Base-by-base conservation (phyloP, 1,140 invertebrate species). In the Drosophila mojavensis region DNA sequence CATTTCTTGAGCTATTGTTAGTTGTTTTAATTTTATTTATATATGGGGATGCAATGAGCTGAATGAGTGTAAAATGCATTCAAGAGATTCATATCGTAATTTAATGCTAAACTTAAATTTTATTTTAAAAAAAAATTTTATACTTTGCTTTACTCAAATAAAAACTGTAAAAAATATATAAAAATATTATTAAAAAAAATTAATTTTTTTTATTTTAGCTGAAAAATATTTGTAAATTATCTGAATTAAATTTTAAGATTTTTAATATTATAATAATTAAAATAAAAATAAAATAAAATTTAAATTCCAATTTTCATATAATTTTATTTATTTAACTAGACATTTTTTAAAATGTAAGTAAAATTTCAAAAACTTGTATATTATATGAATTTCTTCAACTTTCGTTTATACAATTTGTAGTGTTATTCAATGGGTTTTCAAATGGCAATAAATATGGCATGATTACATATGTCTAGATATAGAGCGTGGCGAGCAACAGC, bases 401-500 rank as follows among this genome's bases (percentile, higher is more conserved):
- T 20, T 20, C 13, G 43, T 13, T 61, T 53, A n/a, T 11, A 7
- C 51, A 64, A 59, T 75, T 79, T 79, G 79, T 75, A 51, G 68
- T 75, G 75, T 65, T 79, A 73, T 75, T 60, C 79, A 33, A 64
- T 45, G 69, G 24, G n/a, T 26, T 41, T 10, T 51, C 67, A 26
- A 55, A 20, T 63, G 39, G 39, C 48, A 63, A 45, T 61, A 47
- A 5, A 50, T 62, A 63, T 63, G 33, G 65, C 17, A 41, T 61
- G 47, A 28, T 39, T 36, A 67, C 17, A 67, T 67, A 56, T 55
- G 48, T 65, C 28, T 33, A 43, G 45, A 78, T 73, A 78, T 66
- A 77, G 81, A 76, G 76, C 67, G 81, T 73, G 76, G 71, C 72
- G 65, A 76, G 80, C 80, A 59, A 56, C 64, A 78, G 69, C 79